Evolutionary conservation across 2,888 invertebrate genomes (phyloP), one percentile per base, ranked within the genome.

Genomic region (Galerucella nymphaeae): DNA sequence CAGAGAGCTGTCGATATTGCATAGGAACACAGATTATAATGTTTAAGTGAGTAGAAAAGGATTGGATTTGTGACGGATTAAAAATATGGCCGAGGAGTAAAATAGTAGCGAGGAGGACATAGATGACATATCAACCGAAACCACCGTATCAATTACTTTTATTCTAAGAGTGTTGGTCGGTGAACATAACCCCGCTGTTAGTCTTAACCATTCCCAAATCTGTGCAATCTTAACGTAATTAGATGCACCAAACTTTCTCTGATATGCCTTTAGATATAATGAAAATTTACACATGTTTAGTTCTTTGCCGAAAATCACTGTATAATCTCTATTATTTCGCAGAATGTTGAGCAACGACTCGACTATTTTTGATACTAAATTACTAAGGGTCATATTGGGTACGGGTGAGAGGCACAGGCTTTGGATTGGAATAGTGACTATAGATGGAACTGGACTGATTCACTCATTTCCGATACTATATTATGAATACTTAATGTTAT

Each of bases 391-490:
- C 69, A 63, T 69, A 72, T 72, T 67, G 61, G 71, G 61, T 62
- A 63, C 57, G 45, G 58, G 61, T 23, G n/a, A 65, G 55, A 57
- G 55, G 71, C 71, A 64, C 70, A 73, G 73, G 71, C 70, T 76
- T 74, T 45, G 76, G 70, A 62, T 70, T 77, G 75, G 71, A 61
- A 14, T 64, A 58, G 57, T 71, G 76, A 79, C 77, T 79, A 62
- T 69, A 76, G 79, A 80, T 81, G 84, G 83, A 85, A 85, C 84
- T 85, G 85, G 86, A 85, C 84, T 85, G 85, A 85, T 84, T 80
- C 80, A 80, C 77, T 80, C 78, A 80, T 80, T 81, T 77, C 77
- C 77, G 74, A 78, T 78, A 78, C 69, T 73, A 78, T 75, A 73
- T 74, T 76, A 75, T 75, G 75, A 65, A 74, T 80, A 78, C 70